Evolutionary conservation across 2,113 vertebrate species (phyloP), one percentile per base, ranked within the genome.

Genomic region (Jaculus jaculus): DNA sequence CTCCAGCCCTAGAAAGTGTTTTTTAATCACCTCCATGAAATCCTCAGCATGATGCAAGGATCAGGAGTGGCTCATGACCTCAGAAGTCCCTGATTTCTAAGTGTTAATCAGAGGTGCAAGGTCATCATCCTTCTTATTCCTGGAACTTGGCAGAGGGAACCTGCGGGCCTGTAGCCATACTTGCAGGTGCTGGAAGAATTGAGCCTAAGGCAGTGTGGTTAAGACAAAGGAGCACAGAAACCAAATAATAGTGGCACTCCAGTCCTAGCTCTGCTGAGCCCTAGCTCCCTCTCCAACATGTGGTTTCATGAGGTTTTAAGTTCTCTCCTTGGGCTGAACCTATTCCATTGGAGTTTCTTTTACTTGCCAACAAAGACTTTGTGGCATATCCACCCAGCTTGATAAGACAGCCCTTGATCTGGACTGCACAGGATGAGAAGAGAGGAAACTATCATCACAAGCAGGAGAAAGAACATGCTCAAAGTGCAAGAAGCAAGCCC

Each of bases 91-190:
- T n/a, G 83, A 30, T 6, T 26, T 24, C 37, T 39, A 11, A 13
- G 6, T 13, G 18, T 34, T 60, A 5, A 2, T 47, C 21, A 0
- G 60, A 61, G 37, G 47, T 6, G 0, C 23, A 1, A 32, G 37
- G 23, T 32, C 30, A 18, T 77, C 16, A 7, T 9, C 42, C 2
- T 3, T n/a, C 7, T 32, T 11, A 1, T 69, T 9, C 15, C 24
- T 1, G 8, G 23, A 71, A 1, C 32, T 26, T 16, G 2, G 21
- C 4, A 73, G 30, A 34, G 3, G 8, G 79, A 32, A 9, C 5
- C 0, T 0, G 13, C 5, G 66, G 84, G 13, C 23, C 8, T 3
- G 13, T 7, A 3, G 47, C 0, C 1, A 0, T 1, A 13, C 39
- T 61, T n/a, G 28, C 20, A 51, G 66, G n/a, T 32, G 34, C 37